Percentiles rank a stretch among this genome's conserved stretches.
phyloP scores from a whole-genome alignment of 2,888 invertebrate species.

The Fragum whitleyi region DNA sequence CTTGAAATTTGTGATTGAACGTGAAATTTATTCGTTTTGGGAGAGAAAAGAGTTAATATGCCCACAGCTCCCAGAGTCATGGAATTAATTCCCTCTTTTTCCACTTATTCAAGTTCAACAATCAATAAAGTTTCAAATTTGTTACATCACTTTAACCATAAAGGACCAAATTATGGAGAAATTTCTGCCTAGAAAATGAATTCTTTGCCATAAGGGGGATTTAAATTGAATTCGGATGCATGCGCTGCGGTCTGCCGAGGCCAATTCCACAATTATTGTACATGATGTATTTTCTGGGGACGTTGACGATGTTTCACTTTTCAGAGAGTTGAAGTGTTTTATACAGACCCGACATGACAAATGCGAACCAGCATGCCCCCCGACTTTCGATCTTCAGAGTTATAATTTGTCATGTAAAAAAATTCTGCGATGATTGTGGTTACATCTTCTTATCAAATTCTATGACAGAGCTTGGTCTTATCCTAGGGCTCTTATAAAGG shows the following conservation, averaged over 20 bases:
- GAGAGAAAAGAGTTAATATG: slow-evolving; percentile 7
- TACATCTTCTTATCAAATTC: too few species aligned
- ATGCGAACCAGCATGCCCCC: neutral
- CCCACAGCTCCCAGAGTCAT: slow-evolving; percentile 30
- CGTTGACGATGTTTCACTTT: slow-evolving; percentile 5
- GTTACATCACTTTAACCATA: slow-evolving; percentile 33
- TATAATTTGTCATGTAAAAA: too few species aligned
- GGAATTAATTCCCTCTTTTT: slow-evolving; percentile 34
- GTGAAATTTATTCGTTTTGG: neutral
- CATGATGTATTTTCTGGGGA: slow-evolving; percentile 27
- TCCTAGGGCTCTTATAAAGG: too few species aligned
- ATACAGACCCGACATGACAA: slow-evolving; percentile 25
- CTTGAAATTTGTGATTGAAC: too few species aligned
- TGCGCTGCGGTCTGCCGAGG: slow-evolving; percentile 27
- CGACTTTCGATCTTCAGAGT: neutral
- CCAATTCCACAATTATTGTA: slow-evolving; percentile 33
- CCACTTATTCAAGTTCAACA: slow-evolving; percentile 36
- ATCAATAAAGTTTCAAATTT: slow-evolving; percentile 33
- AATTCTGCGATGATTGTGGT: too few species aligned
- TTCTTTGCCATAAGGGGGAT: slow-evolving; percentile 21
- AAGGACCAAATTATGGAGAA: slow-evolving; percentile 32
- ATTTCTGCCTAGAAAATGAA: slow-evolving; percentile 31
- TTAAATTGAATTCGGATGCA: slow-evolving; percentile 36
- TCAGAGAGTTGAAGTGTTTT: slow-evolving; percentile 10
- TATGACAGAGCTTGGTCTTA: too few species aligned